Conservation (phyloP, 1,140 invertebrate genomes). For the Thaumetopoea pityocampa region DNA sequence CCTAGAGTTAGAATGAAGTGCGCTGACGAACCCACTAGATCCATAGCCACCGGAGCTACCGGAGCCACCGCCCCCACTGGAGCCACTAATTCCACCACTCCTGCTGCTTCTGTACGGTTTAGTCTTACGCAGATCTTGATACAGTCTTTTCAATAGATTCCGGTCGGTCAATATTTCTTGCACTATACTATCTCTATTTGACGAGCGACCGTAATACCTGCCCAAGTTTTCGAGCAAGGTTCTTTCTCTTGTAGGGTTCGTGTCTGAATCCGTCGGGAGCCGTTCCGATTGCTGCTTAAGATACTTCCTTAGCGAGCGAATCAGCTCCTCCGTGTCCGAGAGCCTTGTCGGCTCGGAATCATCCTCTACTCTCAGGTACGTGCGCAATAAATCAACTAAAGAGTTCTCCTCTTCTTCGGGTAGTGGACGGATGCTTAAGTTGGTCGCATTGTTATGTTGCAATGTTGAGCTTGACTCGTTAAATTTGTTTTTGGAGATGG, state of each 20-base stretch:
- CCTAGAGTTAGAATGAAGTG: slow-evolving; percentile 53
- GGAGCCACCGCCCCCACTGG: slow-evolving; percentile 33
- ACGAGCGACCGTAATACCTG: slow-evolving; percentile 80
- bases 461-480: no score
- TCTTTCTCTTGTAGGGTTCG: slow-evolving; percentile 77
- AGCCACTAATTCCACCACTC: slow-evolving; percentile 48
- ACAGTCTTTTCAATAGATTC: slow-evolving; percentile 82
- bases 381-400: slow-evolving; percentile 81
- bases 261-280: slow-evolving; percentile 39
- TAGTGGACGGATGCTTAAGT: no score
- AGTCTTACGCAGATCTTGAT: slow-evolving; percentile 83
- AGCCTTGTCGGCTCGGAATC: slow-evolving; percentile 24
- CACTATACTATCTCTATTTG: slow-evolving; percentile 81
- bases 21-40: slow-evolving; percentile 32
- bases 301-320: slow-evolving; percentile 80
- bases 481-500: slow-evolving; percentile 43
- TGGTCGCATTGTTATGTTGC: no score
- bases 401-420: slow-evolving; percentile 75
- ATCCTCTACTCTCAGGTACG: slow-evolving; percentile 78
- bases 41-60: slow-evolving; percentile 32
- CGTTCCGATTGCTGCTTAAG: slow-evolving; percentile 58
- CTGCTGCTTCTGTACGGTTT: slow-evolving; percentile 78
- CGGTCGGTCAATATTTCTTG: slow-evolving; percentile 83
- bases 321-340: slow-evolving; percentile 79
- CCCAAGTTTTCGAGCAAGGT: slow-evolving; percentile 80